Percentiles rank a stretch among this genome's conserved stretches.
These are phyloP conservation scores for Halocynthia roretzi DNA, from an alignment of 23 tunicate species.

Conservation along the genomic window DNA sequence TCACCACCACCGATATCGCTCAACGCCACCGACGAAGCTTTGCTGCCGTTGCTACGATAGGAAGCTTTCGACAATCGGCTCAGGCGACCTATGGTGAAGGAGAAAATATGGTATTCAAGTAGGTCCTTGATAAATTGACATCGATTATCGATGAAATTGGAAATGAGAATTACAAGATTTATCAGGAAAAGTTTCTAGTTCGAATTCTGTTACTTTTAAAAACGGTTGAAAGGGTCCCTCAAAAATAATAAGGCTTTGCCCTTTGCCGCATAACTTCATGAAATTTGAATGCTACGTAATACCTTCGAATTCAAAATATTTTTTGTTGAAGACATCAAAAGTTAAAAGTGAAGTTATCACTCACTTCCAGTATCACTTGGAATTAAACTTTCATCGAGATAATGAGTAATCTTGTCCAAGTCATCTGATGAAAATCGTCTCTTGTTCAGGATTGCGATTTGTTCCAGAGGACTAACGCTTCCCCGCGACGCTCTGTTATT, in stretches of 20 bases:
- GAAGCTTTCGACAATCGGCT: constrained; percentile 67
- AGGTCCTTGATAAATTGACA: neutral
- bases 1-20: constrained; percentile 1
- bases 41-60: constrained; percentile 39
- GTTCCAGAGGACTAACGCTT: constrained; percentile 12
- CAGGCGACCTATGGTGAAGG: constrained; percentile 42
- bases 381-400: constrained; percentile 82
- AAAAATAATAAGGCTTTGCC: no score
- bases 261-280: no score
- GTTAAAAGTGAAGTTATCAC: no score
- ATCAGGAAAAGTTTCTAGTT: no score
- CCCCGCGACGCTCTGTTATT: constrained; percentile 11
- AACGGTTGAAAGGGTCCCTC: no score
- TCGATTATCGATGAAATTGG: neutral
- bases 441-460: constrained; percentile 36
- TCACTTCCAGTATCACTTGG: constrained; percentile 95
- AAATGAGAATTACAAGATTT: neutral
- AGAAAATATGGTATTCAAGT: neutral
- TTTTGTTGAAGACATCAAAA: no score
- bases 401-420: constrained; percentile 79
- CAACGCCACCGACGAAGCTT: constrained; percentile 36
- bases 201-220: no score
- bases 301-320: no score
- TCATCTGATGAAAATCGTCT: constrained; percentile 74
- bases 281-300: no score